Evolutionary conservation across 2,888 invertebrate genomes (phyloP).

Genomic region (Eupithecia vulgata): DNA sequence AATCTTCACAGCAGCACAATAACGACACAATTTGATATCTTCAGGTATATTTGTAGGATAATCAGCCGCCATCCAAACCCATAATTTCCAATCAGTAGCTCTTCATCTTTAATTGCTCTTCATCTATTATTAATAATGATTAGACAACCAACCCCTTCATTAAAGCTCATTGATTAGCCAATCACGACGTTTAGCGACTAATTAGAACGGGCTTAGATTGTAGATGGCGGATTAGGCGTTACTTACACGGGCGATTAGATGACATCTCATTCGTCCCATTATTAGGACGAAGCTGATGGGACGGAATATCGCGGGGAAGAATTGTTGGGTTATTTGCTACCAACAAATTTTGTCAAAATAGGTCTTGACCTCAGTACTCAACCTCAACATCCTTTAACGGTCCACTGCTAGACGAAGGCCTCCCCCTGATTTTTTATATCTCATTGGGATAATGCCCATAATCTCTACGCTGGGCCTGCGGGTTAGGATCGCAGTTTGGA

Average conservation of each 20-base stretch:
- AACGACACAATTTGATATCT: too few species aligned
- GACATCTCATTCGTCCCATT: not conserved
- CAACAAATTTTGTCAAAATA: too few species aligned
- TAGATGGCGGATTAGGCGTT: not conserved
- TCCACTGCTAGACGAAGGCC: too few species aligned
- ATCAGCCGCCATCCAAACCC: not conserved
- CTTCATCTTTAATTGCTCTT: not conserved
- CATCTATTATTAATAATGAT: not conserved
- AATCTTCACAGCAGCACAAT: too few species aligned
- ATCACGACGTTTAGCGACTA: not conserved
- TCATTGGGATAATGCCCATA: too few species aligned
- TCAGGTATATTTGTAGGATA: too few species aligned
- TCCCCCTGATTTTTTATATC: too few species aligned
- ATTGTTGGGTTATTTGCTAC: too few species aligned
- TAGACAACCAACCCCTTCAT: not conserved
- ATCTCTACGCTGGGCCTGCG: too few species aligned
- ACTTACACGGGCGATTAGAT: not conserved
- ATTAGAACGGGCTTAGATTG: not conserved
- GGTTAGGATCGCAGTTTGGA: too few species aligned
- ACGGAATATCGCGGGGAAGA: not conserved
- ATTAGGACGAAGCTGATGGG: not conserved
- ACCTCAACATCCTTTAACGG: too few species aligned
- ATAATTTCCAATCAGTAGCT: not conserved
- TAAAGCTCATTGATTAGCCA: slow-evolving; percentile 1
- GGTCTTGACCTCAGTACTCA: too few species aligned